phyloP scores from a whole-genome alignment of 2,113 vertebrate genomes.

The Redunca redunca region DNA sequence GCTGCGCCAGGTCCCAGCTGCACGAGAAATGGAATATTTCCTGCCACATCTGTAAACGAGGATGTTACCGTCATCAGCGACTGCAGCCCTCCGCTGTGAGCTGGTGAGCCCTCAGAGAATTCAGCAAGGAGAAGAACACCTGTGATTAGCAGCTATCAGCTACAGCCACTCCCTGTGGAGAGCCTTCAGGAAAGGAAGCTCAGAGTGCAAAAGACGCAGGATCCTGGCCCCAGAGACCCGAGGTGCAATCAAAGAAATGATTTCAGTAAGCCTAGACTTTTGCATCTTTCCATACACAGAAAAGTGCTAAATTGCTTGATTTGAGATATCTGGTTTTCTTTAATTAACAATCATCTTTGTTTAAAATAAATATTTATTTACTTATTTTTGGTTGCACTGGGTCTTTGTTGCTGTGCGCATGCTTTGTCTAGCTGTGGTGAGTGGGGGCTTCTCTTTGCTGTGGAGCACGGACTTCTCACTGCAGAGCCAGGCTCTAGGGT shows the following conservation, averaged over 20 bases:
- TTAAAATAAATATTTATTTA: not conserved
- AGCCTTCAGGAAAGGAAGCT: not conserved
- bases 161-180: not conserved
- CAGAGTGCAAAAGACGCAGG: not conserved
- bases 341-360: not conserved
- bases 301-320: not conserved
- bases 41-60: not conserved
- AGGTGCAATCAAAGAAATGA: not conserved
- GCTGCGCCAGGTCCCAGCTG: not conserved
- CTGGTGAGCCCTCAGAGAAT: not conserved
- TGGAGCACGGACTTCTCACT: not conserved
- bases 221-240: not conserved
- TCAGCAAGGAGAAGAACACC: not conserved
- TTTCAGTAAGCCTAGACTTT: not conserved
- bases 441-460: not conserved
- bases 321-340: not conserved
- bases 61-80: not conserved
- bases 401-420: not conserved
- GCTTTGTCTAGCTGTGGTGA: not conserved
- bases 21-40: not conserved
- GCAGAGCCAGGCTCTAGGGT: not conserved
- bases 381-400: not conserved
- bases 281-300: not conserved
- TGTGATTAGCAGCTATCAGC: not conserved
- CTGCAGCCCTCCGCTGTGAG: not conserved